Conservation (phyloP, 64 coral and sea anemone genomes). For the Dendrophyllia cribrosa region DNA sequence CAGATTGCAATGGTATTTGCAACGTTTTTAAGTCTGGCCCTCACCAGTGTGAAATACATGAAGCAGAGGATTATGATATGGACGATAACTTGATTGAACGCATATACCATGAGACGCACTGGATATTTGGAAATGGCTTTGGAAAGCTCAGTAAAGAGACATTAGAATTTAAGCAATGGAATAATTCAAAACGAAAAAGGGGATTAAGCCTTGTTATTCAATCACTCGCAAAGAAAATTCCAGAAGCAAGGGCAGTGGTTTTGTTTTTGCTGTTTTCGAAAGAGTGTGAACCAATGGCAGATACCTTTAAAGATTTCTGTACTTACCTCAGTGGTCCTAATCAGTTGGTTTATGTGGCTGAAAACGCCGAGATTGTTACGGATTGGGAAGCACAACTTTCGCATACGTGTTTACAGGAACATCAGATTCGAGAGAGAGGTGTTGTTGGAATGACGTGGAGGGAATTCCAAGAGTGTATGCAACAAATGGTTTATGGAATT, state of each 20-base stretch:
- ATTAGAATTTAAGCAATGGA: conserved; percentile 49
- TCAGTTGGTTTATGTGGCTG: conserved; percentile 56
- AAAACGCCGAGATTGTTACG: conserved; percentile 24
- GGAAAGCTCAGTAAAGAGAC: neutral
- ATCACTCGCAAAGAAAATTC: conserved; percentile 30
- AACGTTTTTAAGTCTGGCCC: conserved; percentile 22
- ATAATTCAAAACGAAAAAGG: conserved; percentile 56
- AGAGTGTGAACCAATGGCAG: conserved; percentile 16
- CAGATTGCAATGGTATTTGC: conserved; percentile 29
- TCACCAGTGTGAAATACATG: conserved; percentile 50
- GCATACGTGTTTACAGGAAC: conserved; percentile 38
- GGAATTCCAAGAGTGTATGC: conserved; percentile 58
- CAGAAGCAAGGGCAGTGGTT: conserved; percentile 47
- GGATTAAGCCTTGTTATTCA: conserved; percentile 55
- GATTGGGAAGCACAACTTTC: conserved; percentile 38
- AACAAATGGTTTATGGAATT: conserved; percentile 37
- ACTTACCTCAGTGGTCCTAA: conserved; percentile 50
- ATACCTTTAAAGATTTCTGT: conserved; percentile 69
- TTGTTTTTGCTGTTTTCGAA: conserved; percentile 60
- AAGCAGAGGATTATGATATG: conserved; percentile 54
- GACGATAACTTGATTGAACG: conserved; percentile 18
- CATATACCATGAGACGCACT: conserved; percentile 17
- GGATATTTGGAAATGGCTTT: conserved; percentile 77
- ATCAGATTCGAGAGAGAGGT: conserved; percentile 30
- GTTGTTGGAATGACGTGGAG: conserved; percentile 74